These are phyloP conservation scores for Anser brachyrhynchus DNA, from an alignment of 2,113 vertebrate species.

Conservation along the genomic window DNA sequence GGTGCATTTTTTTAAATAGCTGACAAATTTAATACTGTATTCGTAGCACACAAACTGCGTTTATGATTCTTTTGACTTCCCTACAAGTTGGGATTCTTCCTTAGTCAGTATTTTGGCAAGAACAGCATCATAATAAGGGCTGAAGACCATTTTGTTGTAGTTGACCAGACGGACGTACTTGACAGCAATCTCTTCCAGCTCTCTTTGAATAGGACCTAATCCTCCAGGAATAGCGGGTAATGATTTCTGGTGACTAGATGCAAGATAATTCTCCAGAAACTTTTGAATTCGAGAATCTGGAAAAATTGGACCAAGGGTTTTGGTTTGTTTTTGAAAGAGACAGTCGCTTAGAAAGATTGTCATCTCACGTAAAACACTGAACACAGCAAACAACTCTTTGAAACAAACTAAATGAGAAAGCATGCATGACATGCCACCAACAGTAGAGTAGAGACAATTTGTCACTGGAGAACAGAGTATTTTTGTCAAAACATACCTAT, in stretches of 20 bases:
- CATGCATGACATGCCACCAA: neutral
- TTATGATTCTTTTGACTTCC: conserved; percentile 35
- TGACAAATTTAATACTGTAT: neutral
- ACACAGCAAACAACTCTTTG: neutral
- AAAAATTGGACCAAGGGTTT: conserved; percentile 2
- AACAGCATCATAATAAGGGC: conserved; percentile 91
- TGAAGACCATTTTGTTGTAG: conserved; percentile 97
- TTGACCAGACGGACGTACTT: conserved; percentile 89
- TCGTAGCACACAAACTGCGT: neutral
- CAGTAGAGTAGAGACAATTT: neutral
- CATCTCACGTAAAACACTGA: neutral
- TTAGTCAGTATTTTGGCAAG: conserved; percentile 80
- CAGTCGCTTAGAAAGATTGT: neutral
- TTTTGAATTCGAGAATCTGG: conserved; percentile 88
- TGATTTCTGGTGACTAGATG: conserved; percentile 80
- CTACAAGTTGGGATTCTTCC: conserved; percentile 22
- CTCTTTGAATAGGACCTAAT: conserved; percentile 85
- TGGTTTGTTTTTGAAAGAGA: neutral
- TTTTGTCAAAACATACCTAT: conserved; percentile 80
- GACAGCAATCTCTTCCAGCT: conserved; percentile 88
- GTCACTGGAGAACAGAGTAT: neutral
- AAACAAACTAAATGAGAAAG: neutral
- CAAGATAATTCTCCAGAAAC: conserved; percentile 86
- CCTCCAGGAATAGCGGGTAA: conserved; percentile 85
- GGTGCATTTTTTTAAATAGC: neutral